Base-by-base conservation (phyloP, 2,797 vertebrate species). In the Melanogrammus aeglefinus region DNA sequence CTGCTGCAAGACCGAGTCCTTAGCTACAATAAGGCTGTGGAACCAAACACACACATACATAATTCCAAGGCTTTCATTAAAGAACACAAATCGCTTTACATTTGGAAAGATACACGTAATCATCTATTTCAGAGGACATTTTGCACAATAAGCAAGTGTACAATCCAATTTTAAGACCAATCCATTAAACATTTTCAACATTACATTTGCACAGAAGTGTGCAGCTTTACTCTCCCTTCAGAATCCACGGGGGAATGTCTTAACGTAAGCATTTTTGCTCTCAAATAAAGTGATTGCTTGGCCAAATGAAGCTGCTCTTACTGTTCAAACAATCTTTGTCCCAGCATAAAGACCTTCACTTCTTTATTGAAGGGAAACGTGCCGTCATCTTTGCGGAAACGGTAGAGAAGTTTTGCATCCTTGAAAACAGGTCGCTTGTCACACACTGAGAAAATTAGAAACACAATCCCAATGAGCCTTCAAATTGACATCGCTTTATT, bases 311-410 rank as follows among this genome's bases (percentile, higher is more conserved):
- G 21, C 16, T 77, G 75, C 73, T 90, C 93, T 95, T 94, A 96
- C 96, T 94, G 94, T 89, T 97, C 96, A 66, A 95, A 96, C 12
- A 97, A 84, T 14, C 87, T 92, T 87, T 97, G 96, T 73, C 95
- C 96, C 75, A 95, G 81, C 88, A 95, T 80, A 86, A 96, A 96
- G 83, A 96, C 91, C 86, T 96, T 97, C 84, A 96, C 93, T 2
- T 96, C 95, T 51, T 90, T 94, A 6, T 90, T 96, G 78, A 96
- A 96, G 0, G 94, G 94, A 87, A 96, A 95, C 12, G 96, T 97
- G 13, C 96, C 96, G 0, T 97, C 96, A 0, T 97, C 96, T 84
- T 96, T 95, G 72, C 95, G 94, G 87, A 97, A 97, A 79, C 96
- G 95, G 78, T 97, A 97, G 27, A 97, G 91, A 76, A 96, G 91